phyloP scores from a whole-genome alignment of 2,797 vertebrate genomes.

The Oceanodroma leucorhoa region DNA sequence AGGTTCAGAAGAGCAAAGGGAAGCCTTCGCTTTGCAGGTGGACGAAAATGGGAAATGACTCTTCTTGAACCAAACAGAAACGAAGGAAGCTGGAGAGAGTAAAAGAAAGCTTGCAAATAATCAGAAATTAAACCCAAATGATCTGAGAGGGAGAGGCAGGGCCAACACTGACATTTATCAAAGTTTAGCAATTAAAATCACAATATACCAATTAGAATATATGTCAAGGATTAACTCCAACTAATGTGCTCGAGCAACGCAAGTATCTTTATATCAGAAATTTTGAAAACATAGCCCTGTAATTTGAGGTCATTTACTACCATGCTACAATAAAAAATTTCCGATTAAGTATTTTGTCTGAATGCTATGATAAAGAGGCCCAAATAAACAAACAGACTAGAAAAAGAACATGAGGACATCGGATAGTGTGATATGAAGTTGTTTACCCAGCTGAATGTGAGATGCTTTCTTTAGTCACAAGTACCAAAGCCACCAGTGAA shows the following conservation, averaged over 20 bases:
- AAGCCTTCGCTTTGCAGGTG: background rate
- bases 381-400: background rate
- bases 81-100: background rate
- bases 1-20: constrained; percentile 6
- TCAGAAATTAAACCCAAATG: background rate
- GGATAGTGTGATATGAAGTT: background rate
- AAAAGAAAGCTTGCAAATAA: background rate
- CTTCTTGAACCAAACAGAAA: background rate
- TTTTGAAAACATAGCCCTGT: background rate
- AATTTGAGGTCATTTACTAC: constrained; percentile 3
- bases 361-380: background rate
- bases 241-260: background rate
- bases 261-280: background rate
- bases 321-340: background rate
- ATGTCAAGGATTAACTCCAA: background rate
- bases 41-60: background rate
- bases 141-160: background rate
- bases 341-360: constrained; percentile 6
- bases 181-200: background rate
- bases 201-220: background rate
- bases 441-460: background rate
- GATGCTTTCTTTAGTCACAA: background rate
- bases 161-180: background rate
- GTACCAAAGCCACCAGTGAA: background rate
- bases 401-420: background rate